Evolutionary conservation across 2,888 invertebrate genomes (phyloP), one percentile per base, ranked within the genome.

Genomic region (Hylaea fasciaria): DNA sequence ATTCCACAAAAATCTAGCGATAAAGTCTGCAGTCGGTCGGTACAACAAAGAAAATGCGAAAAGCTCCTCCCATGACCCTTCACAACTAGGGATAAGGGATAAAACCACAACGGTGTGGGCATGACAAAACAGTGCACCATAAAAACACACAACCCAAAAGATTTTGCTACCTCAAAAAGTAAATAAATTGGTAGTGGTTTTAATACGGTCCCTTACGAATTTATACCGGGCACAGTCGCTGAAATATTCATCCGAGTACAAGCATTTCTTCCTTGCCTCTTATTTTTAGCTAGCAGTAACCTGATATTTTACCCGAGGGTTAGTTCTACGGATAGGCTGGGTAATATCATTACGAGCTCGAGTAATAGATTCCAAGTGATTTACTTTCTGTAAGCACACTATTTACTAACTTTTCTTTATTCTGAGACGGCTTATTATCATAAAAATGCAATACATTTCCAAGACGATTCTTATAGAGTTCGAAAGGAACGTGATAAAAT

Each of bases 121-220:
- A 51, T 40, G 13, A 32, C 46, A 29, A 17, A 32, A 22, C 37
- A 44, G 17, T 22, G 40, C 50, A 39, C 50, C 48, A 52, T 52
- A 58, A 58, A 57, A 44, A 32, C 52, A 45, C 44, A 52, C 52
- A 28, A 48, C 47, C 51, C 54, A 54, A 57, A 62, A 57, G 50
- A 57, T 57, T 57, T 62, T 46, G 53, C 50, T 32, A 51, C 54
- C 48, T 28, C 43, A 17, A 69, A 67, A 68, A 72, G 61, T 73
- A 70, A 72, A 76, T 73, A 76, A 72, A 76, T 68, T 69, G 66
- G 58, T 66, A 68, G 69, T 74, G 53, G 70, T 68, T 64, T 69
- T 67, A 70, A 72, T 71, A 71, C 62, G 64, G 59, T 50, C 66
- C 65, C 68, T 75, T 66, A 59, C 64, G 72, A 72, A 72, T 62